phyloP scores from a whole-genome alignment of 2,888 invertebrate species.

The Hirtodrosophila alboralis region DNA sequence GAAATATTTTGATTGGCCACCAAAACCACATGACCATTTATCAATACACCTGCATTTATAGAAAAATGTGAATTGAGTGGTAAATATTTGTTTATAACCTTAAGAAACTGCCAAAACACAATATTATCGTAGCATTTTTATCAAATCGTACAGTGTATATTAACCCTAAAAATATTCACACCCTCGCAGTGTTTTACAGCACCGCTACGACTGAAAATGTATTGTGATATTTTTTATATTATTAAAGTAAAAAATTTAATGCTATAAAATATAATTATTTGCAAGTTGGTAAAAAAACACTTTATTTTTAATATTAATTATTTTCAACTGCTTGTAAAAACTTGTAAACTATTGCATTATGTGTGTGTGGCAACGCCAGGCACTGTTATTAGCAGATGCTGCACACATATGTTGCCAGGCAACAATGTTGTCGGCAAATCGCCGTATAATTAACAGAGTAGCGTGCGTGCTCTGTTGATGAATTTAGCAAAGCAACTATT shows the following conservation, averaged over 20 bases:
- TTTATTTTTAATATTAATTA: too few species aligned
- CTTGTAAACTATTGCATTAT: conserved; percentile 2
- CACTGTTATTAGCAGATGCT: too few species aligned
- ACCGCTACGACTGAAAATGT: conserved; percentile 7
- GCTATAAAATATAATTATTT: not conserved
- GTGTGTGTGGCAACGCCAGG: conserved; percentile 26
- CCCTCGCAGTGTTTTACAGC: conserved; percentile 29
- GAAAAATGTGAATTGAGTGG: not conserved
- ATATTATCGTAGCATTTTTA: not conserved
- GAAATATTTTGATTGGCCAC: not conserved
- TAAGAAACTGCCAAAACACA: not conserved
- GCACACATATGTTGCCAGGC: too few species aligned
- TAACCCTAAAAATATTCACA: conserved; percentile 8
- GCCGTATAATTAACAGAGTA: conserved; percentile 30
- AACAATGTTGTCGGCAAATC: too few species aligned
- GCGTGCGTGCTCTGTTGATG: conserved; percentile 31
- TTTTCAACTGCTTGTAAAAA: too few species aligned
- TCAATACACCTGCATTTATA: not conserved
- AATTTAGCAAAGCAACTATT: conserved; percentile 2
- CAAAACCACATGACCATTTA: not conserved
- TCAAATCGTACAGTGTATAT: conserved; percentile 8
- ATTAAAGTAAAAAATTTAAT: not conserved
- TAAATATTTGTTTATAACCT: not conserved
- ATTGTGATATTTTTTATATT: not conserved
- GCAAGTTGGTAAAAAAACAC: too few species aligned